Percentiles rank a stretch among this genome's conserved stretches.
Conservation (phyloP, 2,113 vertebrate species). For the Macquaria australasica region DNA sequence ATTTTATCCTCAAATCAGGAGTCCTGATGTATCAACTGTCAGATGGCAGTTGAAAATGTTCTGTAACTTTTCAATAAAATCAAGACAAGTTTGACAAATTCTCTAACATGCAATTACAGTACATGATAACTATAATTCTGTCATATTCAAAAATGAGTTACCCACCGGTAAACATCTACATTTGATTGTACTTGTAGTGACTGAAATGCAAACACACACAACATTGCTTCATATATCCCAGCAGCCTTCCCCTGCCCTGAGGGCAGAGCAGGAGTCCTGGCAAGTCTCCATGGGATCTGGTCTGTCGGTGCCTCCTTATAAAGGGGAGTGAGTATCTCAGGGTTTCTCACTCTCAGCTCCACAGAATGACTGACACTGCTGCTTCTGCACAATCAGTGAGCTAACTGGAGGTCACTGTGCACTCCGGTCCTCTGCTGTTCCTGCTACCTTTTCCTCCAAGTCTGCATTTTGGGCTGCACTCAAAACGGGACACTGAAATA, state of each 20-base stretch:
- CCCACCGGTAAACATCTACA: background rate
- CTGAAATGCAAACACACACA: conserved; percentile 29
- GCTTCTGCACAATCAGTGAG: conserved; percentile 45
- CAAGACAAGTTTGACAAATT: background rate
- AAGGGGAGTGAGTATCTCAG: conserved; percentile 70
- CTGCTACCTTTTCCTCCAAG: conserved; percentile 4
- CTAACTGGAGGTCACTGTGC: conserved; percentile 40
- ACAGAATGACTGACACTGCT: conserved; percentile 56
- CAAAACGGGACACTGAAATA: conserved; percentile 26
- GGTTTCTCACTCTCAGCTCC: conserved; percentile 57
- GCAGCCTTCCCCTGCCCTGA: conserved; percentile 49
- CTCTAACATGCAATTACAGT: background rate
- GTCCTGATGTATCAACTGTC: background rate
- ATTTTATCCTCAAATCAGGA: background rate
- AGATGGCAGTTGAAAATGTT: background rate
- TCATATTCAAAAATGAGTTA: background rate
- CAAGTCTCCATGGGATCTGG: conserved; percentile 53
- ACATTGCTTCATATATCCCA: conserved; percentile 32
- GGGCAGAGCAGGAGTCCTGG: conserved; percentile 63
- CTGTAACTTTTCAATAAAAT: background rate
- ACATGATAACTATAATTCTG: background rate
- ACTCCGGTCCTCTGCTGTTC: conserved; percentile 11
- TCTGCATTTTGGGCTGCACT: conserved; percentile 15
- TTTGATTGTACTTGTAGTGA: conserved; percentile 25
- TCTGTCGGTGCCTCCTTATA: conserved; percentile 80